Evolutionary conservation across 2,113 vertebrate species (phyloP), one percentile per base, ranked within the genome.

Genomic region (Rhea pennata): DNA sequence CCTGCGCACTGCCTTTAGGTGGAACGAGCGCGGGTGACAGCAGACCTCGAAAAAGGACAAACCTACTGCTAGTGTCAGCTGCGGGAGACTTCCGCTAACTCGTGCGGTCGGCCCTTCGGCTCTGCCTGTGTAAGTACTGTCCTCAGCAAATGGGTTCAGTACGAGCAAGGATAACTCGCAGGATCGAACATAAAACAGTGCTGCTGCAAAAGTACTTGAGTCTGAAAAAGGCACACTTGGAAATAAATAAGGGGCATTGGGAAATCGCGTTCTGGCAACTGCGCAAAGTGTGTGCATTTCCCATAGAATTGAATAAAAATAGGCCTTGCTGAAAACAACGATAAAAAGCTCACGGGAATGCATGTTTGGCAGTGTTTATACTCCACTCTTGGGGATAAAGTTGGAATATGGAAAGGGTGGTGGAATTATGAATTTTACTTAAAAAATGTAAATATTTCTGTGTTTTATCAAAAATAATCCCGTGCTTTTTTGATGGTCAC

Each of bases 251-350:
- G 66, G 77, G 53, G 69, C 93, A 95, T 66, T 97, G 95, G 95
- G 97, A 98, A 97, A 97, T 93, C 91, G 88, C 79, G 73, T 96
- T 95, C 94, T 97, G 98, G 97, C 94, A 97, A 95, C 62, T 56
- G 77, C 85, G 93, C 97, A 95, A 95, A 97, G 64, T 95, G 91
- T 98, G 94, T 95, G 94, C 93, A 87, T 97, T 98, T 98, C 98
- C 96, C 97, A 98, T 98, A 98, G 96, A 98, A 98, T 95, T 90
- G 95, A 95, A 93, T 71, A 97, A 98, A 98, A 98, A 98, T 97
- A 98, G 97, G 96, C 89, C 87, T 75, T 83, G 84, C 89, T 5
- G 9, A 97, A 96, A 98, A 97, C 94, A 96, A 98, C 36, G 90
- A 96, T 93, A 92, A 97, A 97, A 97, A 92, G 7, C 95, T 95